Base-by-base conservation (phyloP, 2,113 vertebrate genomes). In the Corydoras sp. region DNA sequence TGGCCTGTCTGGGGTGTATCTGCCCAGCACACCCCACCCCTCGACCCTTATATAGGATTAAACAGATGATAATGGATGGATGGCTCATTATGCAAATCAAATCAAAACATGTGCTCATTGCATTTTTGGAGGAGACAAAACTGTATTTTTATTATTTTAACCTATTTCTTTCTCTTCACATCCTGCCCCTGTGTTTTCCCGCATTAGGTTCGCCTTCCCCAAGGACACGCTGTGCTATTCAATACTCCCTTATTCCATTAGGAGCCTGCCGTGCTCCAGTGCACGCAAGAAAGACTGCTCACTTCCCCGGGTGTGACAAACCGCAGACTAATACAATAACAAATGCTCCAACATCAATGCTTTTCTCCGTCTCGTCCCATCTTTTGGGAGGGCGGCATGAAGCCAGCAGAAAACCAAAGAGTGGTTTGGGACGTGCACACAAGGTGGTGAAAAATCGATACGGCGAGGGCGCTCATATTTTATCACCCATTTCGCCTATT, bases 291-390 rank as follows among this genome's bases (percentile, higher is more conserved):
- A 59, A 66, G 60, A 51, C 49, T 15, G 69, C 35, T 76, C 76
- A 50, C 56, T 77, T 78, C 68, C 62, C 62, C 66, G 29, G 60
- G 61, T 76, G 75, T 75, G 68, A 81, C 74, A 76, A 73, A 72
- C 68, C 48, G 31, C 69, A 49, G 72, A 35, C 73, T 76, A 83
- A 85, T 77, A 76, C 81, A 86, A 86, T 82, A 86, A 85, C 77
- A 79, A 83, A 79, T 64, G 81, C 77, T 75, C 70, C 62, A 76
- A 78, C 69, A 66, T 86, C 76, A 87, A 70, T 43, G 85, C 69
- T 72, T 68, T 9, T 43, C 5, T 58, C 14, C 24, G 15, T 53
- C 12, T 48, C 53, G 56, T 68, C 58, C 24, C 30, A 62, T 71
- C 59, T 70, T 59, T 48, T 4, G 4, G 35, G 35, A 43, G 35